Evolutionary conservation across 1,140 invertebrate species (phyloP), one percentile per base, ranked within the genome.

Genomic region (Apis cerana): DNA sequence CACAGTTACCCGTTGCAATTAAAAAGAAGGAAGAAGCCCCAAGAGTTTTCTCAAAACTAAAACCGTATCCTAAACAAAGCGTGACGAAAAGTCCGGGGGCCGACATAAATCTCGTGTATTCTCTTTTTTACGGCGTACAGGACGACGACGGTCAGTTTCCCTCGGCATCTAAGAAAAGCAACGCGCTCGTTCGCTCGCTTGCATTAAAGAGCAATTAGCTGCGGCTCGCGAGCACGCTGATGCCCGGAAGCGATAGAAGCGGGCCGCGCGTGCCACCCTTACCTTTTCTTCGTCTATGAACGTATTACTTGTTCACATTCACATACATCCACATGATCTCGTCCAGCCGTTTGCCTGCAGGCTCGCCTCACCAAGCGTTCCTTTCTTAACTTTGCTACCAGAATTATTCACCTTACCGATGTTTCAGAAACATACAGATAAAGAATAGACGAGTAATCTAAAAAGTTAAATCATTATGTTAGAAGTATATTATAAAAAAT

Each of bases 141-240:
- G 54, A 43, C 56, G 75, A 43, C 56, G 75, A 9, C 74, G 33
- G 80, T 64, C 74, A 70, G 76, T 70, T 84, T 88, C 84, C 71
- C 65, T 85, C 65, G 65, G 52, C 52, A 56, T 78, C 56, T 78
- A 90, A 91, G 90, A 89, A 92, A 93, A 91, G 91, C 85, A 91
- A 91, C 88, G 82, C 86, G 89, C 90, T 90, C 89, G 91, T 87
- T 75, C 74, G 74, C 75, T 85, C 80, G 77, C 78, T 82, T 88
- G 91, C 91, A 93, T 93, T 93, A 93, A 93, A 92, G 91, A 91
- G 92, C 92, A 93, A 93, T 93, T 93, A 93, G 92, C 92, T 89
- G 92, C 92, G 91, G 92, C 91, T 92, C 89, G 91, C 92, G 92
- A 93, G 91, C 92, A 93, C 92, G 89, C 89, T 92, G 92, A 93